Evolutionary conservation across 2,113 vertebrate species (phyloP).

Genomic region (Nerophis ophidion): DNA sequence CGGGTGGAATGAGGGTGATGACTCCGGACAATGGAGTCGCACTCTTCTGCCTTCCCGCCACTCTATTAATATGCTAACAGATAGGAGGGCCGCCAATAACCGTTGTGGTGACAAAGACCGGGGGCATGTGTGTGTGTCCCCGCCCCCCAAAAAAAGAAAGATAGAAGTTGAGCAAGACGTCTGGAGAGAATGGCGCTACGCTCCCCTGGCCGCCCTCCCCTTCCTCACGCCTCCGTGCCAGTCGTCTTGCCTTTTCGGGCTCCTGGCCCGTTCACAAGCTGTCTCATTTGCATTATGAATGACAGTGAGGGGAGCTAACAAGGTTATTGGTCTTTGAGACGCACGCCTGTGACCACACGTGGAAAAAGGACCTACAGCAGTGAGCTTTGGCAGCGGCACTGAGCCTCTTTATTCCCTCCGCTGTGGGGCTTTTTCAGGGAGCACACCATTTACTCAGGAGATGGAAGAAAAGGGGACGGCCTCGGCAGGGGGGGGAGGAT

Average conservation of each 20-base stretch:
- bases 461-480: constrained; percentile 69
- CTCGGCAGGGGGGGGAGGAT: constrained; percentile 37
- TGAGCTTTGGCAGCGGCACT: constrained; percentile 78
- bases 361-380: constrained; percentile 92
- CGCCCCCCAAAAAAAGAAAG: constrained; percentile 65
- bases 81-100: constrained; percentile 72
- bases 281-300: constrained; percentile 87
- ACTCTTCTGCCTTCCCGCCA: constrained; percentile 72
- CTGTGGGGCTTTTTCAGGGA: constrained; percentile 70
- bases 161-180: constrained; percentile 67
- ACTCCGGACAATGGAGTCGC: constrained; percentile 78
- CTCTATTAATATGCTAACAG: constrained; percentile 83
- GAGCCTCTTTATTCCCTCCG: constrained; percentile 81
- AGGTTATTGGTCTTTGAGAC: constrained; percentile 88
- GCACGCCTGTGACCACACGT: constrained; percentile 83
- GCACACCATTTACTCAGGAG: constrained; percentile 72
- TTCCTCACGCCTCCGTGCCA: constrained; percentile 43
- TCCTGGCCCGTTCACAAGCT: constrained; percentile 80
- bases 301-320: constrained; percentile 83
- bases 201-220: constrained; percentile 15
- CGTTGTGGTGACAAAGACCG: constrained; percentile 72
- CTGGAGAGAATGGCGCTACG: constrained; percentile 57
- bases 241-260: constrained; percentile 67
- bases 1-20: constrained; percentile 80
- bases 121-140: constrained; percentile 64